A percentile compares a stretch with the other conserved stretches of the same genome.
Conservation (phyloP, 2,888 invertebrate species). For the Eretmocerus hayati region DNA sequence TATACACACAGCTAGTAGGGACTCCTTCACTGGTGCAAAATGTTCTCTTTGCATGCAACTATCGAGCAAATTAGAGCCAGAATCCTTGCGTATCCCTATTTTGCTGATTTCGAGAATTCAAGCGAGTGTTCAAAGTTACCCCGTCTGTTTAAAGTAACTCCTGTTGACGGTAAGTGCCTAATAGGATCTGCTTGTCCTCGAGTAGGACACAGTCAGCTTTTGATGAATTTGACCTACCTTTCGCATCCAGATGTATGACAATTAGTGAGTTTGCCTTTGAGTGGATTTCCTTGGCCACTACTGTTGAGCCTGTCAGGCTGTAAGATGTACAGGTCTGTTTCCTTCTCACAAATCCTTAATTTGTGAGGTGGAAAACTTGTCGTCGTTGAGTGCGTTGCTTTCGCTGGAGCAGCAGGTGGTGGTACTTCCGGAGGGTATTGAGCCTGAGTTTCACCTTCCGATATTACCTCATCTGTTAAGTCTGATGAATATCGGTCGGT, state of each 20-base stretch:
- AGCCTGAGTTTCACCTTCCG: constrained; percentile 30
- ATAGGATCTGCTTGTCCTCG: too few species aligned
- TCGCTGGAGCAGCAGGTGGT: constrained; percentile 34
- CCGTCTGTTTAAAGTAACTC: too few species aligned
- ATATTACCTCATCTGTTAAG: constrained; percentile 39
- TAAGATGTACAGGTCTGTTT: constrained; percentile 77
- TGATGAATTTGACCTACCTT: constrained; percentile 51
- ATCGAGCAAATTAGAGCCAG: too few species aligned
- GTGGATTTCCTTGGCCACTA: constrained; percentile 70
- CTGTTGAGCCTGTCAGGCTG: constrained; percentile 75
- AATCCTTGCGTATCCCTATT: too few species aligned
- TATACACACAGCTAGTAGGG: too few species aligned
- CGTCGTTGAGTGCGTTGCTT: constrained; percentile 53
- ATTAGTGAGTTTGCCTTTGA: constrained; percentile 83
- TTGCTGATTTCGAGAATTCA: too few species aligned
- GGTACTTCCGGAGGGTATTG: constrained; percentile 43
- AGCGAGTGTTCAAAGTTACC: too few species aligned
- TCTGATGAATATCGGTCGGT: constrained; percentile 38
- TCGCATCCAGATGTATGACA: constrained; percentile 84
- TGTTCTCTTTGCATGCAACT: too few species aligned
- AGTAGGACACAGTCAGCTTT: too few species aligned
- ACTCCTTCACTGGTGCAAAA: too few species aligned
- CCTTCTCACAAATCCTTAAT: constrained; percentile 73
- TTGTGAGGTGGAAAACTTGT: constrained; percentile 46
- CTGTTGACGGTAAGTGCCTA: too few species aligned